These are phyloP conservation scores for Microcebus ravelobensis DNA, from an alignment of 2,113 vertebrate genomes.

Conservation along the genomic window DNA sequence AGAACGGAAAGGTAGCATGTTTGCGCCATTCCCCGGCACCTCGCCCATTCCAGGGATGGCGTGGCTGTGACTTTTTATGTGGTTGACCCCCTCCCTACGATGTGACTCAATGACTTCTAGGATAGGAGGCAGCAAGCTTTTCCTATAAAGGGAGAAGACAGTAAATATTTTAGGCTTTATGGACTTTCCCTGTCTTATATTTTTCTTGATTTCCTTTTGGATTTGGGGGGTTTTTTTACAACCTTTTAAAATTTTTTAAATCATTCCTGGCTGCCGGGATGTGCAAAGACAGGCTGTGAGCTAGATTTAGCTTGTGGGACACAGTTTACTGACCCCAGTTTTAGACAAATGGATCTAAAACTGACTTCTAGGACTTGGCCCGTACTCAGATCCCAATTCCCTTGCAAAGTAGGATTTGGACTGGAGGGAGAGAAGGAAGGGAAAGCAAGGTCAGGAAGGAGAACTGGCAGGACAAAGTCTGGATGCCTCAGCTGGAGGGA, in stretches of 20 bases:
- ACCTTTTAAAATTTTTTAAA: background rate
- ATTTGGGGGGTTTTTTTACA: background rate
- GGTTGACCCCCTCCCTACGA: background rate
- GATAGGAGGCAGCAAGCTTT: background rate
- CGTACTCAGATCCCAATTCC: background rate
- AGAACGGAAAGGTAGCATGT: background rate
- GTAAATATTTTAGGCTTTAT: background rate
- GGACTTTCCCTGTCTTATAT: background rate
- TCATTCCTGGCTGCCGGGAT: background rate
- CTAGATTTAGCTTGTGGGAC: background rate
- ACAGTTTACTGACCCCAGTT: too few species aligned
- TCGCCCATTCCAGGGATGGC: too few species aligned
- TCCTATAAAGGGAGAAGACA: background rate
- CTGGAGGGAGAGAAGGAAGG: rapidly evolving
- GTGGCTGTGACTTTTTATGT: background rate
- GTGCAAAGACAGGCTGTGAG: background rate
- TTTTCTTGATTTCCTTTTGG: background rate
- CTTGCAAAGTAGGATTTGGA: background rate
- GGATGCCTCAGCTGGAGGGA: too few species aligned
- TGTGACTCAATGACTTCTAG: background rate
- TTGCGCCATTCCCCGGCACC: rapidly evolving
- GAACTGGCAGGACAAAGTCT: background rate
- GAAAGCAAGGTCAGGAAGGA: background rate
- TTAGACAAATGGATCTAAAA: background rate
- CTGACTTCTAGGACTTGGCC: too few species aligned